A percentile compares a stretch with the other conserved stretches of the same genome.
Evolutionary conservation across 2,113 vertebrate species (phyloP).

Genomic region (Mellivora capensis): DNA sequence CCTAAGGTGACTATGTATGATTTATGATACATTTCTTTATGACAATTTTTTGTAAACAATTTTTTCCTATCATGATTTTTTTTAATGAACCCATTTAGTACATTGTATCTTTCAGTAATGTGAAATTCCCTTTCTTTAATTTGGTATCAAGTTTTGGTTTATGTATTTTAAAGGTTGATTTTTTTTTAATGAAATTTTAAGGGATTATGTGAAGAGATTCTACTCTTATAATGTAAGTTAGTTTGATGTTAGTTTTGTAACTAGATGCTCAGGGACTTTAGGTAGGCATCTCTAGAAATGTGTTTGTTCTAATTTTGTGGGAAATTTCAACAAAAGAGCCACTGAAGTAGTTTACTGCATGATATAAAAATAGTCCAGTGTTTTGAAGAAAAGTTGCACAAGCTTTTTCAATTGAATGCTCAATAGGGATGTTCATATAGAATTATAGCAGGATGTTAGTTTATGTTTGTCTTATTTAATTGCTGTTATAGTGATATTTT

Average conservation of each 20-base stretch:
- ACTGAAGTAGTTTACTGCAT: slow-evolving; percentile 51
- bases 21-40: slow-evolving; percentile 13
- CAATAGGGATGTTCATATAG: slow-evolving; percentile 7
- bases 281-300: slow-evolving; percentile 42
- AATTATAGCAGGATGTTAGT: not conserved
- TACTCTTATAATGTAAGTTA: slow-evolving; percentile 19
- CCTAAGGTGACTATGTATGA: not conserved
- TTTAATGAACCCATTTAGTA: not conserved
- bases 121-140: not conserved
- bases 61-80: not conserved
- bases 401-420: slow-evolving; percentile 48
- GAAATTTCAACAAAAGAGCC: slow-evolving; percentile 58
- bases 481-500: not conserved
- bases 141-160: not conserved
- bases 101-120: slow-evolving; percentile 12
- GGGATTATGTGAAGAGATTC: slow-evolving; percentile 29
- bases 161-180: slow-evolving; percentile 32
- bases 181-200: slow-evolving; percentile 41
- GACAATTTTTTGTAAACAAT: not conserved
- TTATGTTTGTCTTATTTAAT: slow-evolving; percentile 5
- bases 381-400: slow-evolving; percentile 27
- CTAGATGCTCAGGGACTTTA: slow-evolving; percentile 31
- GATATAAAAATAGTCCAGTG: slow-evolving; percentile 55
- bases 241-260: slow-evolving; percentile 41
- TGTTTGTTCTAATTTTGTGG: slow-evolving; percentile 55